Evolutionary conservation across 2,797 vertebrate genomes (phyloP).

Genomic region (Microchirus variegatus): DNA sequence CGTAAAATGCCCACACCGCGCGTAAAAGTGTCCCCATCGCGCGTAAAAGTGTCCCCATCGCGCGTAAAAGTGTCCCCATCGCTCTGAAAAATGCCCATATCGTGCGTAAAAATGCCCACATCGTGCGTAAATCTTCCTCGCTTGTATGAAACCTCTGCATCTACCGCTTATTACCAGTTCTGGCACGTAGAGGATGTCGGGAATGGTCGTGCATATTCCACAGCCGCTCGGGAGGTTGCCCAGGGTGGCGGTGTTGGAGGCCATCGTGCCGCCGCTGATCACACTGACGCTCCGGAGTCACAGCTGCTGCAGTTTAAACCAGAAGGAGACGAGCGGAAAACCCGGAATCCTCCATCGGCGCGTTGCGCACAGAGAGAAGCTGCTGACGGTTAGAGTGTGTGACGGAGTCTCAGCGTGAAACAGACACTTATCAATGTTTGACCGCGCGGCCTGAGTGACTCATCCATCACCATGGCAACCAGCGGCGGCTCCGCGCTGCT

Average conservation of each 20-base stretch:
- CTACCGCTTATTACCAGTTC: slow-evolving; percentile 84
- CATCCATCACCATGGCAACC: slow-evolving; percentile 35
- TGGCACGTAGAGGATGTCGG: slow-evolving; percentile 84
- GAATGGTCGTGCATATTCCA: slow-evolving; percentile 79
- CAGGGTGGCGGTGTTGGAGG: slow-evolving; percentile 61
- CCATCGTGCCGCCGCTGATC: slow-evolving; percentile 54
- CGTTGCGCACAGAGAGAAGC: too few species aligned
- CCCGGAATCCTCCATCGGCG: slow-evolving; percentile 41
- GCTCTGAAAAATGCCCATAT: too few species aligned
- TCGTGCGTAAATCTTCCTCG: neutral
- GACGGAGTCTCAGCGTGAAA: neutral
- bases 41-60: too few species aligned
- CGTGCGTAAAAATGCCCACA: neutral
- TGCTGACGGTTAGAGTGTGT: neutral
- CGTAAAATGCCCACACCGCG: too few species aligned
- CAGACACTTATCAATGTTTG: slow-evolving; percentile 9
- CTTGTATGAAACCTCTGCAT: fast-evolving
- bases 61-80: too few species aligned
- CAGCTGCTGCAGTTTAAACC: slow-evolving; percentile 5
- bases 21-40: too few species aligned
- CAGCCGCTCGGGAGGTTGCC: slow-evolving; percentile 81
- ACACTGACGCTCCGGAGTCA: slow-evolving; percentile 11
- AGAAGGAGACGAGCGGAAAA: slow-evolving; percentile 31
- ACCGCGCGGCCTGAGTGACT: slow-evolving; percentile 6
- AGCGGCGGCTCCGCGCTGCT: neutral